These are phyloP conservation scores for Phylloscopus trochiloides DNA, from an alignment of 2,113 vertebrate genomes.

Conservation along the genomic window DNA sequence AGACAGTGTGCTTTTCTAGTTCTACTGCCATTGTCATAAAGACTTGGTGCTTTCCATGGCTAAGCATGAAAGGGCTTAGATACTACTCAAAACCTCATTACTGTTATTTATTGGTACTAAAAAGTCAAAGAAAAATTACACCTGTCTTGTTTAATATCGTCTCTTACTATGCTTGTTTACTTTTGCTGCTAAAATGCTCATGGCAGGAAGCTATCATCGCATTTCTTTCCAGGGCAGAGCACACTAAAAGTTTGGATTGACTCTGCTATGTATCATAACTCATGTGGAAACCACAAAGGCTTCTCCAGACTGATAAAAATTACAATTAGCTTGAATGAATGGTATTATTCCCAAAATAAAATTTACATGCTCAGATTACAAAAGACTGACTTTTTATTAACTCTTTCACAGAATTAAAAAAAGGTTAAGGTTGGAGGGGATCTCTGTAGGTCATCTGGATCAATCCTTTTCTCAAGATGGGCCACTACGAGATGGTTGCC, in stretches of 20 bases:
- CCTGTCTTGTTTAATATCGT: not conserved
- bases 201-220: not conserved
- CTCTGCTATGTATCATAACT: not conserved
- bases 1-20: not conserved
- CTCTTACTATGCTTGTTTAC: not conserved
- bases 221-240: not conserved
- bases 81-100: not conserved
- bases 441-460: not conserved
- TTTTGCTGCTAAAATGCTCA: not conserved
- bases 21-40: not conserved
- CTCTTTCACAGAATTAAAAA: not conserved
- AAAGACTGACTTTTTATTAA: not conserved
- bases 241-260: not conserved
- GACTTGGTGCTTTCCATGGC: not conserved
- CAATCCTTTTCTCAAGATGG: not conserved
- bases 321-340: not conserved
- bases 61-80: not conserved
- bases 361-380: not conserved
- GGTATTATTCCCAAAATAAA: not conserved
- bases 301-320: not conserved
- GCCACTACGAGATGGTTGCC: not conserved
- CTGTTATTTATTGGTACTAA: conserved; percentile 19
- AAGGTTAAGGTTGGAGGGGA: not conserved
- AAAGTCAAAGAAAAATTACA: conserved; percentile 4
- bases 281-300: not conserved